A percentile compares a stretch with the other conserved stretches of the same genome.
These are phyloP conservation scores for Epinotia bilunana DNA, from an alignment of 2,888 invertebrate genomes.

Conservation along the genomic window DNA sequence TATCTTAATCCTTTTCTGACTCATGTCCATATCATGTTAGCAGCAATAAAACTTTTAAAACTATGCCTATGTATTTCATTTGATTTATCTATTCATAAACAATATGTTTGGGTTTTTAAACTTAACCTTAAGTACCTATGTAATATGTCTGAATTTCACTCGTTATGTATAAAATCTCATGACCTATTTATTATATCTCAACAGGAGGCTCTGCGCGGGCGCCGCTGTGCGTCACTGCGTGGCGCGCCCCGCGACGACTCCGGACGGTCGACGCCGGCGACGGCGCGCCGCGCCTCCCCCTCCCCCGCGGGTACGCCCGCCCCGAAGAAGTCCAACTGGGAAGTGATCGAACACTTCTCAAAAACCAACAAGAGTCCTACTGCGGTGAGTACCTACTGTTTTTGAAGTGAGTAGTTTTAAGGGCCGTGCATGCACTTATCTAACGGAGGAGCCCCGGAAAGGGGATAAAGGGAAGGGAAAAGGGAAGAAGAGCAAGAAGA, in stretches of 20 bases:
- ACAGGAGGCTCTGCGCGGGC: conserved; percentile 86
- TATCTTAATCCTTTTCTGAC: too few relatives aligned
- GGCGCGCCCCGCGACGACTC: conserved; percentile 76
- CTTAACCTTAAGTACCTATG: too few relatives aligned
- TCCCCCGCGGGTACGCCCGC: conserved; percentile 83
- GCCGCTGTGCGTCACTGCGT: conserved; percentile 84
- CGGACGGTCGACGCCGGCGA: conserved; percentile 73
- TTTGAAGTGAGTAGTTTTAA: not conserved
- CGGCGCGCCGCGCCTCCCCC: conserved; percentile 74
- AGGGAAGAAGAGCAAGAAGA: too few relatives aligned
- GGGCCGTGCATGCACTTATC: conserved; percentile 82
- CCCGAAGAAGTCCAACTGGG: conserved; percentile 94
- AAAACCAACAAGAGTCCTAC: conserved; percentile 84
- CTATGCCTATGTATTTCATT: too few relatives aligned
- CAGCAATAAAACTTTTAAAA: too few relatives aligned
- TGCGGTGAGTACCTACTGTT: conserved; percentile 62
- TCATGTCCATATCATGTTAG: too few relatives aligned
- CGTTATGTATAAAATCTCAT: not conserved
- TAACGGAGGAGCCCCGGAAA: too few relatives aligned
- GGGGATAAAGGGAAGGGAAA: too few relatives aligned
- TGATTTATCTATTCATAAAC: too few relatives aligned
- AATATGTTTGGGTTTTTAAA: too few relatives aligned
- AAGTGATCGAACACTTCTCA: conserved; percentile 94
- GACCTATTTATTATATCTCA: conserved; percentile 70
- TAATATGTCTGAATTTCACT: too few relatives aligned